A percentile compares a stretch with the other conserved stretches of the same genome.
Conservation (phyloP, 2,888 invertebrate genomes). For the Rotaria macrura region DNA sequence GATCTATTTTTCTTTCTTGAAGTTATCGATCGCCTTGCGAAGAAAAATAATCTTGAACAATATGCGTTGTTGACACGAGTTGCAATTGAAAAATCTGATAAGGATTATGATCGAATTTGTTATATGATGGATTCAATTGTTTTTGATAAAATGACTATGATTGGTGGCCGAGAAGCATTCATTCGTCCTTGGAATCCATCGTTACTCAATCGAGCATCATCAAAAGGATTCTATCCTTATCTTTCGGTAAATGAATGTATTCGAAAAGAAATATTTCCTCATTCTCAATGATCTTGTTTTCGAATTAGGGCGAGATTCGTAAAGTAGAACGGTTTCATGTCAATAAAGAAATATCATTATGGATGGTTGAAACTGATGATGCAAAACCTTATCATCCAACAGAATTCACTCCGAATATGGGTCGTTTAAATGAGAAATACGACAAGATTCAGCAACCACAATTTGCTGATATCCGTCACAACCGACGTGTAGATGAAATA, state of each 20-base stretch:
- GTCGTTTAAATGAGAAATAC: not conserved
- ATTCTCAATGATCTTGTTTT: not conserved
- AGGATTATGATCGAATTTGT: not conserved
- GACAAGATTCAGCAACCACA: not conserved
- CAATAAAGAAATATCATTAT: not conserved
- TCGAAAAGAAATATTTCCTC: not conserved
- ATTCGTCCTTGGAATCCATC: conserved; percentile 17
- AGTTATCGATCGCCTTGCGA: not conserved
- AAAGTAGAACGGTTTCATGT: not conserved
- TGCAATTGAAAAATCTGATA: not conserved
- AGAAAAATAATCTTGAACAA: not conserved
- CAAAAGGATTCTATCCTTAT: not conserved
- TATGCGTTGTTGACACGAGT: not conserved
- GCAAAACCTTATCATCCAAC: not conserved
- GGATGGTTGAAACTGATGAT: conserved; percentile 19
- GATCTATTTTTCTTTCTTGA: not conserved
- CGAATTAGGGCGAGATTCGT: not conserved
- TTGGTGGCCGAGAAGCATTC: not conserved
- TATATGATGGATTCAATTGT: conserved; percentile 18
- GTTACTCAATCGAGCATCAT: not conserved
- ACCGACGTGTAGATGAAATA: not conserved
- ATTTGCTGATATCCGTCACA: not conserved
- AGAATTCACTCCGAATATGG: not conserved
- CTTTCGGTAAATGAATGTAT: not conserved
- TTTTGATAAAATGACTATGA: not conserved